Evolutionary conservation across 1,140 invertebrate genomes (phyloP).

Genomic region (Papilio machaon): DNA sequence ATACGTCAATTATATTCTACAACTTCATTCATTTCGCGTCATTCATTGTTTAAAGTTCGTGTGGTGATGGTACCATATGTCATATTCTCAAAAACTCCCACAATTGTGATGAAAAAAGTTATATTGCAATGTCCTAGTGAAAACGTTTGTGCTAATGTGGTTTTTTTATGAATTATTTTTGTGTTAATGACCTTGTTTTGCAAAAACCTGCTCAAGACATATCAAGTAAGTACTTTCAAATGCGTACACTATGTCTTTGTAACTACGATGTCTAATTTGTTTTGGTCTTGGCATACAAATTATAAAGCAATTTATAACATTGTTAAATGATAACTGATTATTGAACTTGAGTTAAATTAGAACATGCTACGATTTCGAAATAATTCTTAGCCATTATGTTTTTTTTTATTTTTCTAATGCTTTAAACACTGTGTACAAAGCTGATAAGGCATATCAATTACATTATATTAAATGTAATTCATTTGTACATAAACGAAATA

Average conservation of each 20-base stretch:
- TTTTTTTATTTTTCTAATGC: not conserved
- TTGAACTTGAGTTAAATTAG: not conserved
- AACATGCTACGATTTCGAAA: not conserved
- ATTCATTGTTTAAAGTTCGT: slow-evolving; percentile 28
- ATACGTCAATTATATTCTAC: not conserved
- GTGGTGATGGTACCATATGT: slow-evolving; percentile 24
- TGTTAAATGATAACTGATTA: not conserved
- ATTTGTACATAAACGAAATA: not conserved
- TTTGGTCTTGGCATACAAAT: not conserved
- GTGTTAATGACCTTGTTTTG: slow-evolving; percentile 22
- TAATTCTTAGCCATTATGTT: not conserved
- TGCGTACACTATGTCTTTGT: not conserved
- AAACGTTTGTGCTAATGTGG: not conserved
- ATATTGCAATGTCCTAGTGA: slow-evolving; percentile 26
- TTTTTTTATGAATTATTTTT: slow-evolving; percentile 32
- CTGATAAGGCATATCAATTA: not conserved
- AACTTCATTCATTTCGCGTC: slow-evolving; percentile 26
- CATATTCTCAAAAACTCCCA: slow-evolving; percentile 20
- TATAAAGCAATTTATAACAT: not conserved
- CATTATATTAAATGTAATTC: not conserved
- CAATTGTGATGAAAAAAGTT: slow-evolving; percentile 18
- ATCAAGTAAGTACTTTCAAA: slow-evolving; percentile 20
- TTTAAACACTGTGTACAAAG: not conserved
- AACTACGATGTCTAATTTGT: not conserved
- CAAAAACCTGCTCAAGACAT: slow-evolving; percentile 22